Base-by-base conservation (phyloP, 1,140 invertebrate species). In the Drosophila sturtevanti region DNA sequence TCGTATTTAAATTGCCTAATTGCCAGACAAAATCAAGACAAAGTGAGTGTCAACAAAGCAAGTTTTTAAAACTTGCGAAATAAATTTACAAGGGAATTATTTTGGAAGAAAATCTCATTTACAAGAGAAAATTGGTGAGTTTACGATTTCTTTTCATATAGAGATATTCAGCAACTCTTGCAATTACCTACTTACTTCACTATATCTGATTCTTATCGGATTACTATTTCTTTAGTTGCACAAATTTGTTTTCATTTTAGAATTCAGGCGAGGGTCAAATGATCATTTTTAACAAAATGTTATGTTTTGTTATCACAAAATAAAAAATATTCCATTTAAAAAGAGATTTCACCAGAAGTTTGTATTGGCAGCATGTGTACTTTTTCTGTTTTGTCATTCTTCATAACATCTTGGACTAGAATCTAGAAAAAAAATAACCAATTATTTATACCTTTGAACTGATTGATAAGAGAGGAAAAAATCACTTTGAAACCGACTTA, bases 381-480 rank as follows among this genome's bases (percentile, higher is more conserved):
- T 48, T 69, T 59, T 77, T 58, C 67, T 38, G 80, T 84, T 71
- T 82, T 52, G 71, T 62, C 54, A 68, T 64, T 72, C 55, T 75
- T 41, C 37, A 58, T 55, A 59, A 81, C 41, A 48, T 48, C 41
- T 21, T 48, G 41, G 67, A 87, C 62, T 66, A 77, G 59, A 64
- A 70, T 51, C 37, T 64, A 51, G 48, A 72, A 52, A 78, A 78
- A 60, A 72, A 60, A 72, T 51, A 85, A 38, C 31, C 24, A 34
- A 44, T 72, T 41, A 21, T 59, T 76, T 63, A 48, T 79, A 87
- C 82, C 79, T 87, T 89, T 87, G 84, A 89, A 87, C 82, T n/a
- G 16, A 34, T 56, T 80, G 84, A 87, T 89, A 84, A 87, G 72
- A 12, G 21, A 14, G 11, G 9, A 4, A 27, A 72, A 77, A 84